A percentile compares a stretch with the other conserved stretches of the same genome.
phyloP scores from a whole-genome alignment of 2,113 vertebrate genomes.

The Uropsilus gracilis region DNA sequence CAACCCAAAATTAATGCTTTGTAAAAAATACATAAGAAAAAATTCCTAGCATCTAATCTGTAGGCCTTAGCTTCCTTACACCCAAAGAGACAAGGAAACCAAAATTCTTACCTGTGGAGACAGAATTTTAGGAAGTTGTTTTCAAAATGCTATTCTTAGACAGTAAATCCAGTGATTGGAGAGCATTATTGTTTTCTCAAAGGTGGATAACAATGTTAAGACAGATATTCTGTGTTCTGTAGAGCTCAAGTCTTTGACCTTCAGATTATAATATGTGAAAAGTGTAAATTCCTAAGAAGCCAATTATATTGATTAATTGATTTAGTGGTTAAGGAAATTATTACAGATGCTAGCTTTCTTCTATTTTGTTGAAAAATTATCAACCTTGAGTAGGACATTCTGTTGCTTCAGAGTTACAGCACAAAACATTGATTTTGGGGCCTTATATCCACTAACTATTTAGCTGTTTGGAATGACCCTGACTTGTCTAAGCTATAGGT shows the following conservation, averaged over 20 bases:
- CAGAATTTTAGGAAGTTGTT: slow-evolving; percentile 26
- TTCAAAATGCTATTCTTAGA: neutral
- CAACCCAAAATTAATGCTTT: slow-evolving; percentile 39
- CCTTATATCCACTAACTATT: neutral
- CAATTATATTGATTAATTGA: neutral
- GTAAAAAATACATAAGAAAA: neutral
- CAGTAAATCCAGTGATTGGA: neutral
- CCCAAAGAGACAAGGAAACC: neutral
- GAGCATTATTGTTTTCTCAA: slow-evolving; percentile 27
- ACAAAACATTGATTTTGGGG: neutral
- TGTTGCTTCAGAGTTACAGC: neutral
- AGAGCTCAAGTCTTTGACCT: slow-evolving; percentile 9
- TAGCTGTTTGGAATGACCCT: neutral
- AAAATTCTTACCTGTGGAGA: slow-evolving; percentile 18
- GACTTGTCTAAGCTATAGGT: neutral
- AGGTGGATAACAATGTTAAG: accelerated
- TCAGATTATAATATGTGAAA: neutral
- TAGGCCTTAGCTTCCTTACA: slow-evolving; percentile 17
- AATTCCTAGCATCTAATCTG: neutral
- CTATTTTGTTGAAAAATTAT: neutral
- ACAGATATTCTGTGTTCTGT: neutral
- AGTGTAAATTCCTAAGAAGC: neutral
- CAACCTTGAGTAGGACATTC: neutral
- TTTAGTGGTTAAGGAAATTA: neutral
- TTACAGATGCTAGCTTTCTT: neutral